These are phyloP conservation scores for Pammene aurita DNA, from an alignment of 2,888 invertebrate species.

Conservation along the genomic window DNA sequence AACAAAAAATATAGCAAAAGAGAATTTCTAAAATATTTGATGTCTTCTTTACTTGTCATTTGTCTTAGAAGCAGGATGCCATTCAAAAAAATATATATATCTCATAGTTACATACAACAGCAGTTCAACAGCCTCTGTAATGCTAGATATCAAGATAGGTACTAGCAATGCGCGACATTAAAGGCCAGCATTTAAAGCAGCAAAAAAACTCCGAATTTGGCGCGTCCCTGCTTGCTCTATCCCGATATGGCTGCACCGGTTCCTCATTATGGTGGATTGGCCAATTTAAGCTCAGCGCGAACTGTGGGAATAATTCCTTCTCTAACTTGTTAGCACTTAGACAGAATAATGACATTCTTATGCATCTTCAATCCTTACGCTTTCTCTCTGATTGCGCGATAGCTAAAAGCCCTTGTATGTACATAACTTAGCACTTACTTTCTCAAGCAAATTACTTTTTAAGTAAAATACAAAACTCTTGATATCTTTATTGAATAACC, in stretches of 20 bases:
- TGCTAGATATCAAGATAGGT: slow-evolving; percentile 4
- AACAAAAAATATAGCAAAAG: no score
- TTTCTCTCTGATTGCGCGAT: slow-evolving; percentile 50
- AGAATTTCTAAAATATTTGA: no score
- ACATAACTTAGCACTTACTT: slow-evolving; percentile 26
- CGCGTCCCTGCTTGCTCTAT: slow-evolving; percentile 28
- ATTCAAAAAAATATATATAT: no score
- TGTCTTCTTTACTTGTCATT: no score
- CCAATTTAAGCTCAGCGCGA: slow-evolving; percentile 34
- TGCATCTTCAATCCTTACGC: slow-evolving; percentile 49
- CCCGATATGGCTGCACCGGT: slow-evolving; percentile 40
- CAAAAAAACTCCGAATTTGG: slow-evolving; percentile 35
- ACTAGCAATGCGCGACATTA: slow-evolving; percentile 1
- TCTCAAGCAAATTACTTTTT: slow-evolving; percentile 46
- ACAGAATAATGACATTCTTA: slow-evolving; percentile 47
- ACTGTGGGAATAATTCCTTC: slow-evolving; percentile 36
- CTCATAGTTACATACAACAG: not conserved
- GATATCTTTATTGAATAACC: slow-evolving; percentile 32
- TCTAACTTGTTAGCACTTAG: slow-evolving; percentile 2
- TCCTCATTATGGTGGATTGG: slow-evolving; percentile 38
- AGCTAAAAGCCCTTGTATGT: slow-evolving; percentile 25
- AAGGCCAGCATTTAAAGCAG: slow-evolving; percentile 10
- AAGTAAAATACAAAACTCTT: slow-evolving; percentile 46
- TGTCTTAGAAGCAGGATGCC: no score
- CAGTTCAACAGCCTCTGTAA: not conserved